Conservation (phyloP, 2,113 vertebrate genomes). For the Oncorhynchus gorbuscha region DNA sequence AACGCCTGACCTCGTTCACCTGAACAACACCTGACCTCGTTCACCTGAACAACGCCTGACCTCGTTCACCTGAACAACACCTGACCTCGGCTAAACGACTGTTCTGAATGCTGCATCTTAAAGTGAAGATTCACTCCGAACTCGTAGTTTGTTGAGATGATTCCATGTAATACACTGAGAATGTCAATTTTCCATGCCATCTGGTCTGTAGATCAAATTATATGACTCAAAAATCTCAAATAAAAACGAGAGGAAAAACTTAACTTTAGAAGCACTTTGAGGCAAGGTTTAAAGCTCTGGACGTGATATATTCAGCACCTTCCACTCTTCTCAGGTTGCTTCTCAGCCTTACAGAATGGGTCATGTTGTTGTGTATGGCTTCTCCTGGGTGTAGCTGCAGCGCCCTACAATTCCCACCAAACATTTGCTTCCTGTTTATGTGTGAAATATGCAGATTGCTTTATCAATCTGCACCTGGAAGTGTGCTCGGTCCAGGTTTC, state of each 20-base stretch:
- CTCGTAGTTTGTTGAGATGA: too few species aligned
- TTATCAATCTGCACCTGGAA: conserved; percentile 7
- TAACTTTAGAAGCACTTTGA: too few species aligned
- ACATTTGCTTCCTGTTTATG: conserved; percentile 6
- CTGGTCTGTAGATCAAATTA: too few species aligned
- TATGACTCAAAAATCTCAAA: too few species aligned
- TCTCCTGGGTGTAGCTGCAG: not conserved
- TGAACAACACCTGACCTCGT: too few species aligned
- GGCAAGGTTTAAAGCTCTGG: not conserved
- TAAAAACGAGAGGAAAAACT: too few species aligned
- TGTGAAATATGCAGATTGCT: conserved; percentile 2
- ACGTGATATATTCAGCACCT: not conserved
- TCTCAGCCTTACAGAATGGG: conserved; percentile 1
- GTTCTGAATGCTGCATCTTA: not conserved
- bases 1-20: too few species aligned
- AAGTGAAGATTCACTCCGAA: too few species aligned
- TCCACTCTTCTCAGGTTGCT: not conserved
- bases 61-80: too few species aligned
- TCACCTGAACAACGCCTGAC: too few species aligned
- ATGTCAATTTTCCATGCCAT: too few species aligned
- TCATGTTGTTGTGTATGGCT: not conserved
- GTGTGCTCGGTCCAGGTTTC: not conserved
- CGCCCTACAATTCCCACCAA: conserved; percentile 3
- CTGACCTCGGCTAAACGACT: not conserved
- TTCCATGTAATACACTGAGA: too few species aligned